These are phyloP conservation scores for Platycnemis pennipes DNA, from an alignment of 2,888 invertebrate species.

Conservation along the genomic window DNA sequence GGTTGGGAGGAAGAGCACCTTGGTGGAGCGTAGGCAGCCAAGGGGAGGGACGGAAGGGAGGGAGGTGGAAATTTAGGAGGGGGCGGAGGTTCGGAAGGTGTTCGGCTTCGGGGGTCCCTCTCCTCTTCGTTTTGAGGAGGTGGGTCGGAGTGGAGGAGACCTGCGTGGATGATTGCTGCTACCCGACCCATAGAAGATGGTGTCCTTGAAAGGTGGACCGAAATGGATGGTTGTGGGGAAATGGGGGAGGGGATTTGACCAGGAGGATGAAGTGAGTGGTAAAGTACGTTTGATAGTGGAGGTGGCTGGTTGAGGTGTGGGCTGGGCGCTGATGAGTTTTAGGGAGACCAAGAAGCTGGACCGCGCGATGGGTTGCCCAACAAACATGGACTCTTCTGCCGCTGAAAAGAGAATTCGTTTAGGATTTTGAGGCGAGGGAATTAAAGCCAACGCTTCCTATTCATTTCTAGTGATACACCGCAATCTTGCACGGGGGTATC, in stretches of 20 bases:
- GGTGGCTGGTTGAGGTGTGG: neutral
- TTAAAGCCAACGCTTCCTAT: too few species aligned
- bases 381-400: too few species aligned
- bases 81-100: neutral
- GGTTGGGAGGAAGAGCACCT: neutral
- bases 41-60: neutral
- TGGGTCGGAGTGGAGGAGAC: neutral
- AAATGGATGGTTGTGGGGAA: neutral
- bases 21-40: neutral
- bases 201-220: constrained; percentile 26
- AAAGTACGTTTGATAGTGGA: neutral
- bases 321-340: neutral
- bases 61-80: neutral
- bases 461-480: too few species aligned
- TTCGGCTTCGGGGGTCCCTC: neutral
- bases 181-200: neutral
- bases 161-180: constrained; percentile 45
- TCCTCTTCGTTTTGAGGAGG: neutral
- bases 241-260: neutral
- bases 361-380: too few species aligned
- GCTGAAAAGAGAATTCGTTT: too few species aligned
- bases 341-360: neutral
- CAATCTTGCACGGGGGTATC: too few species aligned
- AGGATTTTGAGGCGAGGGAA: too few species aligned
- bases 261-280: neutral